A percentile compares a stretch with the other conserved stretches of the same genome.
Evolutionary conservation across 2,888 invertebrate genomes (phyloP).

Genomic region (Malthinus seriepunctatus): DNA sequence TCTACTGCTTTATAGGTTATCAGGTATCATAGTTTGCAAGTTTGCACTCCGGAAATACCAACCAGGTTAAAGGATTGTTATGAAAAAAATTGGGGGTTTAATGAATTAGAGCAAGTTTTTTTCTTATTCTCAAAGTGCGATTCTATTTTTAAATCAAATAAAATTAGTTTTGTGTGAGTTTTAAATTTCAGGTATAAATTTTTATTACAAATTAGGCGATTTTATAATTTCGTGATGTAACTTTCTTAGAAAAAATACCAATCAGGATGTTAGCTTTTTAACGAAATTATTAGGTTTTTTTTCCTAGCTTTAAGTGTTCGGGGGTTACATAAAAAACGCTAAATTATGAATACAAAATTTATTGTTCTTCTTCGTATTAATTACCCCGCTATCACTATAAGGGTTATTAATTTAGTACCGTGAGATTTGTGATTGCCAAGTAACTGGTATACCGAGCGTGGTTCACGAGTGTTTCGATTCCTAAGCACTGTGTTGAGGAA

Average conservation of each 20-base stretch:
- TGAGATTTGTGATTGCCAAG: too few species aligned
- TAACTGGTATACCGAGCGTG: too few species aligned
- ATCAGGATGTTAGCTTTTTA: background rate
- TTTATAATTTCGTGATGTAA: background rate
- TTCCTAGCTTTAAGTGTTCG: too few species aligned
- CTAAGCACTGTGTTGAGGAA: too few species aligned
- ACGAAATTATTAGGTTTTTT: background rate
- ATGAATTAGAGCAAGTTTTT: constrained; percentile 25
- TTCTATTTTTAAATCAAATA: background rate
- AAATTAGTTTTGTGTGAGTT: background rate
- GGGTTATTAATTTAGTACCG: too few species aligned
- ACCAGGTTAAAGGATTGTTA: constrained; percentile 9
- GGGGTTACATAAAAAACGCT: too few species aligned
- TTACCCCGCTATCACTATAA: too few species aligned
- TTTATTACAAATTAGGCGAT: constrained; percentile 2
- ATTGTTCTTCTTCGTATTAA: too few species aligned
- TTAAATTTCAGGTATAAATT: background rate
- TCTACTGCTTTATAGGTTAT: too few species aligned
- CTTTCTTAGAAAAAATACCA: constrained; percentile 3
- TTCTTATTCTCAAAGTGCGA: background rate
- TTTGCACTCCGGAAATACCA: constrained; percentile 23
- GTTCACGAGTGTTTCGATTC: too few species aligned
- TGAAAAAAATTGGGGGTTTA: constrained; percentile 8
- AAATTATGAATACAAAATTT: too few species aligned
- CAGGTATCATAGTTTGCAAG: too few species aligned